Conservation (phyloP, 2,113 vertebrate species). For the Oenanthe oenanthe region DNA sequence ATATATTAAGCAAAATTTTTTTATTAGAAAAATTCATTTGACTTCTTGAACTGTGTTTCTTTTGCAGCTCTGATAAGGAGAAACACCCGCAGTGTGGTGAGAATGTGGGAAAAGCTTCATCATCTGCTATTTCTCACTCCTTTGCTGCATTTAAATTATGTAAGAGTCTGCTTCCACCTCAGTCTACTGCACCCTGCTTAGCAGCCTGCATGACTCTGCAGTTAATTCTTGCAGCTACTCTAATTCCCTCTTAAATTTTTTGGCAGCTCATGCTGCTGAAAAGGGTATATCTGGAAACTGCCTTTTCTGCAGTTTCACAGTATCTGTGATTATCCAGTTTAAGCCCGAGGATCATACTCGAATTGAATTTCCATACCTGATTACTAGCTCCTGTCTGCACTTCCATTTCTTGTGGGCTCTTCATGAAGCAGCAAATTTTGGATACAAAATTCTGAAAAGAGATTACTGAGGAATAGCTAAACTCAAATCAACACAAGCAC, state of each 20-base stretch:
- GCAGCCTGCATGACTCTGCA: conserved; percentile 62
- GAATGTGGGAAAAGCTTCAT: conserved; percentile 25
- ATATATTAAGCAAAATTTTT: not conserved
- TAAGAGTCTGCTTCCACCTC: conserved; percentile 44
- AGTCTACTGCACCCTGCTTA: not conserved
- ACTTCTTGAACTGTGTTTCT: not conserved
- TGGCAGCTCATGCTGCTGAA: conserved; percentile 34
- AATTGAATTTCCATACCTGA: conserved; percentile 44
- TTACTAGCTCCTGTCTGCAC: not conserved
- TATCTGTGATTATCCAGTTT: not conserved
- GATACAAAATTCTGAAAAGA: not conserved
- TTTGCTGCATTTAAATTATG: conserved; percentile 44
- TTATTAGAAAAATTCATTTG: not conserved
- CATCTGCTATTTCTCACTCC: conserved; percentile 19
- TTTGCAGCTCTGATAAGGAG: conserved; percentile 4
- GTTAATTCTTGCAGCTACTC: conserved; percentile 53
- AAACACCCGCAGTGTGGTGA: not conserved
- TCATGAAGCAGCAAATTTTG: not conserved
- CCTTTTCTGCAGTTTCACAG: conserved; percentile 22
- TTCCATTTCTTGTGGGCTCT: not conserved
- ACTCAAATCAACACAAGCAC: accelerated
- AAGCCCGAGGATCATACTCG: not conserved
- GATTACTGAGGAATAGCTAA: not conserved
- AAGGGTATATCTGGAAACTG: conserved; percentile 24
- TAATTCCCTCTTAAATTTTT: conserved; percentile 44